These are phyloP conservation scores for Xestoiulus laeticollis DNA, from an alignment of 2,888 invertebrate species.

Conservation along the genomic window DNA sequence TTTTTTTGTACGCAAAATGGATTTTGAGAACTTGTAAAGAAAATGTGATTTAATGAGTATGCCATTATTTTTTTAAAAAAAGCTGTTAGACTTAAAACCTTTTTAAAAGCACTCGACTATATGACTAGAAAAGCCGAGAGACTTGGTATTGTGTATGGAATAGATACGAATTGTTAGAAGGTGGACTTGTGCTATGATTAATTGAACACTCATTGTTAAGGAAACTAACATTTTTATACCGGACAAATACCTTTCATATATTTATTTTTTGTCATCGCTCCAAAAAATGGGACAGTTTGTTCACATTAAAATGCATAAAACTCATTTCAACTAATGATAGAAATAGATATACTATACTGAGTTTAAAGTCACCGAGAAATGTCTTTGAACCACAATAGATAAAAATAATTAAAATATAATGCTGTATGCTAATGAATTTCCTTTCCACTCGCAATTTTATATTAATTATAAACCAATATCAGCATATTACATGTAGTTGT, in stretches of 20 bases:
- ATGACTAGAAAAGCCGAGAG: no score
- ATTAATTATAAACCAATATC: background rate
- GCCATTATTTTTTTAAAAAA: no score
- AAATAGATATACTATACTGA: background rate
- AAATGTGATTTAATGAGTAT: no score
- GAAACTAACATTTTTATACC: background rate
- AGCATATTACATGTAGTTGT: background rate
- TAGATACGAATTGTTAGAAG: background rate
- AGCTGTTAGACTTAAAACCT: no score
- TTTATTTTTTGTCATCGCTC: background rate
- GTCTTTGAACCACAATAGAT: background rate
- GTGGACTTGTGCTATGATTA: background rate
- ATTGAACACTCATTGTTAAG: background rate
- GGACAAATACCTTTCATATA: background rate
- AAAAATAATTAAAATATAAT: background rate
- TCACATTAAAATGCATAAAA: background rate
- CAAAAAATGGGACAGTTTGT: background rate
- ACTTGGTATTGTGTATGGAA: no score
- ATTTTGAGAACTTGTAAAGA: no score
- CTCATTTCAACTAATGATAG: background rate
- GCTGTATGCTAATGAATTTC: background rate
- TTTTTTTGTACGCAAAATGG: no score
- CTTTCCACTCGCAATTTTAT: background rate
- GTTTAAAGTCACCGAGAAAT: background rate
- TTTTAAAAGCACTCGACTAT: background rate